Evolutionary conservation across 2,797 vertebrate species (phyloP).

Genomic region (Triplophysa yarkandensis): DNA sequence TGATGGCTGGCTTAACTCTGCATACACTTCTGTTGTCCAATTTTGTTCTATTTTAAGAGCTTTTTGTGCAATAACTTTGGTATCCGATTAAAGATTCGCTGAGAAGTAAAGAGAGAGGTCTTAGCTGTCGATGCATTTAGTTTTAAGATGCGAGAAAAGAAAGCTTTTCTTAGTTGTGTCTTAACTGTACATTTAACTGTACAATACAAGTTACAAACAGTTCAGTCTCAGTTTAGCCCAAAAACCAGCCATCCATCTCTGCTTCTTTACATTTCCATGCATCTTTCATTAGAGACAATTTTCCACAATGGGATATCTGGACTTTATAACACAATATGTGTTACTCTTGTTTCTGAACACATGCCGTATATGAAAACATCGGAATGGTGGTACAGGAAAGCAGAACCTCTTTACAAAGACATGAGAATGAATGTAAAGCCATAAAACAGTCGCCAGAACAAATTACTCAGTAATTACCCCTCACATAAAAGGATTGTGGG

Average conservation of each 20-base stretch:
- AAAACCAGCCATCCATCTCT: background rate
- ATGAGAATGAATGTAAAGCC: background rate
- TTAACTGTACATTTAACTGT: too few species aligned
- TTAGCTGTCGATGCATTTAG: background rate
- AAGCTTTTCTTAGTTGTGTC: background rate
- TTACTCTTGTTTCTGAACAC: too few species aligned
- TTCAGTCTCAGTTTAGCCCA: background rate
- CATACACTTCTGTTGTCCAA: constrained; percentile 3
- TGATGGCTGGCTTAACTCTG: constrained; percentile 20
- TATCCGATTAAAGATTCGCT: background rate
- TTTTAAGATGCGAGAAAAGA: background rate
- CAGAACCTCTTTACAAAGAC: background rate
- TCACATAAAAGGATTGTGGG: background rate
- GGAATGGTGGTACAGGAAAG: background rate
- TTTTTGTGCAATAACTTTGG: constrained; percentile 14
- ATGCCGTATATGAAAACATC: background rate
- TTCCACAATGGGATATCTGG: background rate
- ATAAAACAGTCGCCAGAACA: background rate
- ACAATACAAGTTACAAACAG: background rate
- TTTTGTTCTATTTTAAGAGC: constrained; percentile 7
- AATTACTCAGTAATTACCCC: background rate
- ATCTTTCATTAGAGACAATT: background rate
- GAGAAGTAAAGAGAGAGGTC: background rate
- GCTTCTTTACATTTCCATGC: background rate
- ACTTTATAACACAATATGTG: background rate